Percentiles rank a stretch among this genome's conserved stretches.
Conservation (phyloP, 2,888 invertebrate genomes). For the Drosophila rellima region DNA sequence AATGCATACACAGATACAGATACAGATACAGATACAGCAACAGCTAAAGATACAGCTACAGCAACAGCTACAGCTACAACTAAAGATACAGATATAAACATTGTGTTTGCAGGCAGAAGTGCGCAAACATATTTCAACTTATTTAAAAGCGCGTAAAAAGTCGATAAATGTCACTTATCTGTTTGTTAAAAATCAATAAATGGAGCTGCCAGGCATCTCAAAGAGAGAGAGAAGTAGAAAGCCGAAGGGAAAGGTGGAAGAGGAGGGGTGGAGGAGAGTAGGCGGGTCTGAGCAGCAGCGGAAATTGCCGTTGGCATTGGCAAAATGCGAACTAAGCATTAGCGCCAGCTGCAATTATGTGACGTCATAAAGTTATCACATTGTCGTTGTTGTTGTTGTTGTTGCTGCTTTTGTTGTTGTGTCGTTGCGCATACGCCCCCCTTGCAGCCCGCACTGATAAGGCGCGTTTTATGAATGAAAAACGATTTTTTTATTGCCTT, state of each 20-base stretch:
- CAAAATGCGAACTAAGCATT: slow-evolving; percentile 44
- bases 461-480: slow-evolving; percentile 73
- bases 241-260: neutral
- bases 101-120: slow-evolving; percentile 63
- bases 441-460: slow-evolving; percentile 64
- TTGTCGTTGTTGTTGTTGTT: slow-evolving; percentile 11
- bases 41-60: slow-evolving; percentile 31
- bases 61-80: slow-evolving; percentile 19
- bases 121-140: slow-evolving; percentile 77
- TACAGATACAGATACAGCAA: slow-evolving; percentile 24
- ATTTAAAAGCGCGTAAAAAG: slow-evolving; percentile 81
- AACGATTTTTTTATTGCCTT: slow-evolving; percentile 70
- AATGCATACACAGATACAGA: slow-evolving; percentile 46
- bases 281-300: slow-evolving; percentile 41
- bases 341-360: slow-evolving; percentile 75
- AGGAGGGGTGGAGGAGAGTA: slow-evolving; percentile 3
- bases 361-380: slow-evolving; percentile 69
- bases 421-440: slow-evolving; percentile 46
- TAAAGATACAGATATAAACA: slow-evolving; percentile 35
- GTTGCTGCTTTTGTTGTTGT: slow-evolving; percentile 8
- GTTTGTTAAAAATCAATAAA: slow-evolving; percentile 69
- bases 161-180: slow-evolving; percentile 82
- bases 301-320: slow-evolving; percentile 41
- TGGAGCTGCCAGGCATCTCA: slow-evolving; percentile 28
- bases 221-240: neutral